Evolutionary conservation across 2,888 invertebrate species (phyloP).

Genomic region (Leptinotarsa haldemani): DNA sequence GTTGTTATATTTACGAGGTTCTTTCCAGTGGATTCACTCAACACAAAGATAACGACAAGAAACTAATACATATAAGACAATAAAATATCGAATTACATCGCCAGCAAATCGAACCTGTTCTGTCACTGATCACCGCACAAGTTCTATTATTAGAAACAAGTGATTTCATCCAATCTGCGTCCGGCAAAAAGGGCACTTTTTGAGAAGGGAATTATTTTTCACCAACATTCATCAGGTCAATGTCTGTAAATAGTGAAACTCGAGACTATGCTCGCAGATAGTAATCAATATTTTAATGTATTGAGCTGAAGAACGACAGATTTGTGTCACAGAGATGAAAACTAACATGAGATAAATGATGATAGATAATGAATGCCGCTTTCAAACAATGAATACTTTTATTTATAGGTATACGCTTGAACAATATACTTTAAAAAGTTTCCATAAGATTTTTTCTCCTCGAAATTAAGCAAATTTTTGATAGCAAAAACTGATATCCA

Average conservation of each 20-base stretch:
- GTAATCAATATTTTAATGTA: slow-evolving; percentile 37
- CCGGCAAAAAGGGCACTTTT: slow-evolving; percentile 5
- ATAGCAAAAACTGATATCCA: too few relatives aligned
- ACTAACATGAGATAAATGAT: too few relatives aligned
- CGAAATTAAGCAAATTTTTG: too few relatives aligned
- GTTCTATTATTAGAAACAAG: background rate
- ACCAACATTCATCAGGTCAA: slow-evolving; percentile 25
- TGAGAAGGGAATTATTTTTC: slow-evolving; percentile 14
- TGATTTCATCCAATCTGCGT: slow-evolving; percentile 15
- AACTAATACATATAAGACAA: background rate
- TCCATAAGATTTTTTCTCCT: too few relatives aligned
- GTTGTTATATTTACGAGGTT: too few relatives aligned
- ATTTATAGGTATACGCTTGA: too few relatives aligned
- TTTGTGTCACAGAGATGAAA: background rate
- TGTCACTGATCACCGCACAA: background rate
- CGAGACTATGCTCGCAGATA: slow-evolving; percentile 28
- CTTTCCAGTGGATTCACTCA: too few relatives aligned
- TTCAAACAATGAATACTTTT: too few relatives aligned
- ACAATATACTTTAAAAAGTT: too few relatives aligned
- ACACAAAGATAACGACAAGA: background rate
- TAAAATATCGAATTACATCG: background rate
- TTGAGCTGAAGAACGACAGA: slow-evolving; percentile 26
- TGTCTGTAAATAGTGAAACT: slow-evolving; percentile 32
- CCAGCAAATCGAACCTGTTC: background rate
- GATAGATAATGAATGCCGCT: too few relatives aligned